These are phyloP conservation scores for Spondyliosoma cantharus DNA, from an alignment of 2,797 vertebrate genomes.

Conservation along the genomic window DNA sequence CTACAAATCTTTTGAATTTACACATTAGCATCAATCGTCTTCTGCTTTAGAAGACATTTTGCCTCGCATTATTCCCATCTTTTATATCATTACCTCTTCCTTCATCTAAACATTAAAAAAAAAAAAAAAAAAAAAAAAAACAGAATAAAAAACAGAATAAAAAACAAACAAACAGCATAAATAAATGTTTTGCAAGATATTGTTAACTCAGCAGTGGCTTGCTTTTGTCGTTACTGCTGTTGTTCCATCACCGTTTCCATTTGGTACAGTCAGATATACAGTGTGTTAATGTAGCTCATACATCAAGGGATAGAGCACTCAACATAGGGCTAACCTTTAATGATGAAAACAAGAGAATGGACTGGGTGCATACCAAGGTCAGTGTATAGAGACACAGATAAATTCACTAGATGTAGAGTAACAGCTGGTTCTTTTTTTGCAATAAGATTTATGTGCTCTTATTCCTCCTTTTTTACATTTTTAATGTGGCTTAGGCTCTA, in stretches of 20 bases:
- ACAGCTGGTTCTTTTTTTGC: slow-evolving; percentile 26
- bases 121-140: too few relatives aligned
- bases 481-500: slow-evolving; percentile 19
- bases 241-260: slow-evolving; percentile 38
- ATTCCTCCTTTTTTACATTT: slow-evolving; percentile 3
- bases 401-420: slow-evolving; percentile 29
- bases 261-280: slow-evolving; percentile 46
- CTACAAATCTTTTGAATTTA: slow-evolving; percentile 51
- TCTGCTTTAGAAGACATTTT: slow-evolving; percentile 26
- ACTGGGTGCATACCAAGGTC: slow-evolving; percentile 38
- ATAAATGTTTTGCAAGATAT: slow-evolving; percentile 21
- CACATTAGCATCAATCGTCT: slow-evolving; percentile 33
- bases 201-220: slow-evolving; percentile 17
- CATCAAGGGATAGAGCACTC: slow-evolving; percentile 60
- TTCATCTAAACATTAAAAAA: neutral
- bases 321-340: slow-evolving; percentile 44
- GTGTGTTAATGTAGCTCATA: slow-evolving; percentile 57
- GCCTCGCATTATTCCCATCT: slow-evolving; percentile 13
- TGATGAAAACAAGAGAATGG: slow-evolving; percentile 51
- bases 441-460: slow-evolving; percentile 27
- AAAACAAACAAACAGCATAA: slow-evolving; percentile 11
- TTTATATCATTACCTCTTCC: slow-evolving; percentile 13
- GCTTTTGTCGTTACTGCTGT: slow-evolving; percentile 34
- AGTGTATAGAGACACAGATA: slow-evolving; percentile 42
- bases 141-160: too few relatives aligned